Evolutionary conservation across 2,797 vertebrate genomes (phyloP), one percentile per base, ranked within the genome.

Genomic region (Micrastur ruficollis): DNA sequence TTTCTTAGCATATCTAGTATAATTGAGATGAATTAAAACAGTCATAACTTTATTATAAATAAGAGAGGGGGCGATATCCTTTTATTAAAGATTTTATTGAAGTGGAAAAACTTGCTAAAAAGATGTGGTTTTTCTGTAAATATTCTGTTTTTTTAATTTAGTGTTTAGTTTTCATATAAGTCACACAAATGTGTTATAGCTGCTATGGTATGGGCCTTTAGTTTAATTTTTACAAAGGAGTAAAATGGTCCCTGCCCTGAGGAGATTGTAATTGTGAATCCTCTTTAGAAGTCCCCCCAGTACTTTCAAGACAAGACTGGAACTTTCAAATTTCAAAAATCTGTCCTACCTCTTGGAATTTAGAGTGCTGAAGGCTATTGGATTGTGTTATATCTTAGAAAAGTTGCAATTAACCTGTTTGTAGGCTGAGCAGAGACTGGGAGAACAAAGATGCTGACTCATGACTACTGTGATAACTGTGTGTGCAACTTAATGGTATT

Each of bases 1-100:
- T 93, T 91, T 68, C 82, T 89, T 88, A 84, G 29, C 36, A 23
- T 89, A 58, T 88, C 58, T 89, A 56, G 17, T 80, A 66, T 86
- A 89, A 89, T 73, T 95, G 52, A 91, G 86, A 82, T 97, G 9
- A 95, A 92, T 82, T 88, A 81, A 90, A 96, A 56, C 31, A 90
- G 50, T 52, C 59, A 23, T 95, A 68, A 71, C 73, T 81, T 61
- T 36, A 27, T 82, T 65, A 58, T 50, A 81, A 75, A 27, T 38
- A 82, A 86, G 70, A 87, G 53, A 83, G 76, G 92, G 86, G 90
- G 16, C 19, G 2, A 87, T 93, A 96, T 89, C 83, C 87, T 94
- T 96, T 96, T 90, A 92, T 95, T 76, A 87, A 90, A 78, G n/a
- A 70, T 21, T 74, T n/a, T 72, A 68, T 20, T 81, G 53, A 89